Evolutionary conservation across 2,797 vertebrate species (phyloP).

Genomic region (Agapornis canus): DNA sequence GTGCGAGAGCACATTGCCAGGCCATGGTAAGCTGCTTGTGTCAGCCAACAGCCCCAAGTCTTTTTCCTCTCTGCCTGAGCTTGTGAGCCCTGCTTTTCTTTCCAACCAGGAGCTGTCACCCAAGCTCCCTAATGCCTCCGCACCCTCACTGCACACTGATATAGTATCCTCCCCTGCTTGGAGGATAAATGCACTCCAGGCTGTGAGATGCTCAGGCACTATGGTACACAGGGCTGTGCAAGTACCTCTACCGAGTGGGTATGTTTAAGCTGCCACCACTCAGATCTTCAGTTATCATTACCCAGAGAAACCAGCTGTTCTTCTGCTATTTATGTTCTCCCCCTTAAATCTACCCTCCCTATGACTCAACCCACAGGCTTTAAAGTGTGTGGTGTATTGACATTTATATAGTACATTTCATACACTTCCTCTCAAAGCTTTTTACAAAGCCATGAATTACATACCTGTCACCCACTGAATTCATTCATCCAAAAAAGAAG

Average conservation of each 20-base stretch:
- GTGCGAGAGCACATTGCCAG: neutral
- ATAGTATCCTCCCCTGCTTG: neutral
- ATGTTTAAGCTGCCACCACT: constrained; percentile 51
- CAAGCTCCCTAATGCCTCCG: neutral
- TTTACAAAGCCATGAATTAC: constrained; percentile 78
- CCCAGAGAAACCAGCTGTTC: constrained; percentile 68
- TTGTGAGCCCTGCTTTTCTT: neutral
- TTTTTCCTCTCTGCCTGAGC: neutral
- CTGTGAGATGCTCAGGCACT: neutral
- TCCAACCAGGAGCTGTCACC: neutral
- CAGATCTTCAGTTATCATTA: constrained; percentile 69
- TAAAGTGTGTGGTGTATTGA: constrained; percentile 71
- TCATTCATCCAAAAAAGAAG: constrained; percentile 75
- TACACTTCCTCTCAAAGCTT: constrained; percentile 75
- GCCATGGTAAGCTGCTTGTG: neutral
- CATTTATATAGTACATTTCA: constrained; percentile 76
- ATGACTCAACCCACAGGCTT: constrained; percentile 68
- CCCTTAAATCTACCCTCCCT: constrained; percentile 53
- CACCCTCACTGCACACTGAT: neutral
- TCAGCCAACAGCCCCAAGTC: neutral
- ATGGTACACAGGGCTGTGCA: neutral
- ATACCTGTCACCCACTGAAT: constrained; percentile 74
- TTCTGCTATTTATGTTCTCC: constrained; percentile 68
- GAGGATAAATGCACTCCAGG: neutral
- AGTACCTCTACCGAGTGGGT: neutral